Conservation (phyloP, 2,797 vertebrate species). For the Muscicapa striata region DNA sequence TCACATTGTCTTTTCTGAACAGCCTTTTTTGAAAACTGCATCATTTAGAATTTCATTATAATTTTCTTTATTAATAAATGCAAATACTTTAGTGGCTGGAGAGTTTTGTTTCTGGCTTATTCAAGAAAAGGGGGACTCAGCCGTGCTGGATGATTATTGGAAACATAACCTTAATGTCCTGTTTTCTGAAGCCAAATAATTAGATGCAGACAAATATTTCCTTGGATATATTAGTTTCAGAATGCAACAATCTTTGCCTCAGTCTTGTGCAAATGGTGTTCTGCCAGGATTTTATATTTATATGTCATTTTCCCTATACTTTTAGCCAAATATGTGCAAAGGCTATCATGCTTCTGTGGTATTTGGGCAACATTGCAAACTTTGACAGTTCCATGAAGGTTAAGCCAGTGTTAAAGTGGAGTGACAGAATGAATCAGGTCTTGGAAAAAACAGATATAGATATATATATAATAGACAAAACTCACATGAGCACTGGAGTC, state of each 20-base stretch:
- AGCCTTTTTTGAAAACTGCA: not conserved
- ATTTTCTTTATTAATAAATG: conserved; percentile 34
- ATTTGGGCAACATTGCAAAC: not conserved
- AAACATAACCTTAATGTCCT: not conserved
- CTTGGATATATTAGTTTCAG: not conserved
- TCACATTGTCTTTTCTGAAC: not conserved
- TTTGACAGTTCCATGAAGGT: not conserved
- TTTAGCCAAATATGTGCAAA: not conserved
- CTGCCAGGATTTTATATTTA: not conserved
- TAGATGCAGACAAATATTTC: not conserved
- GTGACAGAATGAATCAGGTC: not conserved
- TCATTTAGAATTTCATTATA: not conserved
- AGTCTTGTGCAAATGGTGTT: not conserved
- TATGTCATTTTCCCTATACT: not conserved
- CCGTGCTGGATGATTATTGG: not conserved
- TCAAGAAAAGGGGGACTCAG: not conserved
- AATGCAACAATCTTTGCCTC: not conserved
- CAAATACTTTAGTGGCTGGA: not conserved
- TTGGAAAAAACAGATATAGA: not conserved
- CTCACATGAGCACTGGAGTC: not conserved
- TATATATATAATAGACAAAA: not conserved
- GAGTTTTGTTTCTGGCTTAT: not conserved
- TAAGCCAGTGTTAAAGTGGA: not conserved
- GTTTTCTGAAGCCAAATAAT: not conserved
- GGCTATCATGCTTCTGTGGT: not conserved